Evolutionary conservation across 1,140 invertebrate species (phyloP).

Genomic region (Drosophila setifemur): DNA sequence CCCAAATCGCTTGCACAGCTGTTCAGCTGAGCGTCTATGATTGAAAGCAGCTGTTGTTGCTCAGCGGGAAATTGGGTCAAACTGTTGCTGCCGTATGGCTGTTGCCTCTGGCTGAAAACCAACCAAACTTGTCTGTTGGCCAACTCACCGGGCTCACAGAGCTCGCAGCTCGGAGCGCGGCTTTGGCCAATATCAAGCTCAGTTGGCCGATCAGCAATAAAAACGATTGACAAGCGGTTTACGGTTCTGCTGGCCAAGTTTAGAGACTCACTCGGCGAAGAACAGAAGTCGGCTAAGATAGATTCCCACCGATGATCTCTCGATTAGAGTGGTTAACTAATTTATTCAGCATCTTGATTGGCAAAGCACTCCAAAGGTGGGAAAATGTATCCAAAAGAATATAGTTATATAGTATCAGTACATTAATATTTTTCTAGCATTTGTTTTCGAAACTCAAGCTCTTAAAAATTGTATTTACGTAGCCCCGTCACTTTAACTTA

Average conservation of each 20-base stretch:
- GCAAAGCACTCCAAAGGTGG: background rate
- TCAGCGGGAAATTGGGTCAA: slow-evolving; percentile 68
- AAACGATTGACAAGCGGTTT: slow-evolving; percentile 40
- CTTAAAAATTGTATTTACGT: no score
- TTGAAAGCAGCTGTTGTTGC: slow-evolving; percentile 44
- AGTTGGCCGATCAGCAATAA: slow-evolving; percentile 34
- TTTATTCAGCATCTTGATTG: background rate
- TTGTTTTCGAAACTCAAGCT: no score
- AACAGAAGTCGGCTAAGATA: slow-evolving; percentile 22
- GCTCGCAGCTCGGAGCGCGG: background rate
- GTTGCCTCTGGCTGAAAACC: slow-evolving; percentile 43
- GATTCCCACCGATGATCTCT: slow-evolving; percentile 21
- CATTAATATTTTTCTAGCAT: no score
- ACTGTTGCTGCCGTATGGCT: slow-evolving; percentile 42
- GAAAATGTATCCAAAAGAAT: background rate
- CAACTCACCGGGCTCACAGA: slow-evolving; percentile 20
- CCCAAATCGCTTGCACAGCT: slow-evolving; percentile 56
- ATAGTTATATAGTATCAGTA: no score
- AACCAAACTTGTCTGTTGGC: slow-evolving; percentile 74
- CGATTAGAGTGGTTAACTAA: background rate
- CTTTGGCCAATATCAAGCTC: slow-evolving; percentile 17
- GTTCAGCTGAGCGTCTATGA: slow-evolving; percentile 44
- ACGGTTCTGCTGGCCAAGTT: slow-evolving; percentile 31
- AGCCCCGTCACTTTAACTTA: no score
- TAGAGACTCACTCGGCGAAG: slow-evolving; percentile 5